These are phyloP conservation scores for Formica exsecta DNA, from an alignment of 1,140 invertebrate genomes.

Conservation along the genomic window DNA sequence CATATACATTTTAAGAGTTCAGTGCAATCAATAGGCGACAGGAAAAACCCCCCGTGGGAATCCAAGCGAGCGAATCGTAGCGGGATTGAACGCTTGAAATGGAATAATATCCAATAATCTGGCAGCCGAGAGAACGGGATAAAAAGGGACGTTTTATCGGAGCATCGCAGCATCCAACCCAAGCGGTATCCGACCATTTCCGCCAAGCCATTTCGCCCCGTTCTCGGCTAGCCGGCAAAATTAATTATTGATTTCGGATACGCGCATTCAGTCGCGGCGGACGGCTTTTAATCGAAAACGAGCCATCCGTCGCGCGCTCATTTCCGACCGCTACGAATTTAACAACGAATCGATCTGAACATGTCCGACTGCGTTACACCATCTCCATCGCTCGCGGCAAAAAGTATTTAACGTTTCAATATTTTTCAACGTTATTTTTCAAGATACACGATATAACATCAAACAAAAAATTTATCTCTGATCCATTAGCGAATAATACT, in stretches of 20 bases:
- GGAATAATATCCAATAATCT: slow-evolving; percentile 86
- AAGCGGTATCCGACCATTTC: slow-evolving; percentile 71
- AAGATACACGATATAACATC: neutral
- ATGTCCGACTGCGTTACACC: neutral
- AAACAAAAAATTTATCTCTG: neutral
- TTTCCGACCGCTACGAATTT: slow-evolving; percentile 68
- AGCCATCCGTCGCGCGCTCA: slow-evolving; percentile 73
- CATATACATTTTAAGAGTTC: slow-evolving; percentile 53
- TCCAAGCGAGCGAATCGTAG: slow-evolving; percentile 83
- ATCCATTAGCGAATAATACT: neutral
- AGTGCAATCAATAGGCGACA: slow-evolving; percentile 77
- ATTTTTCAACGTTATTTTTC: slow-evolving; percentile 24
- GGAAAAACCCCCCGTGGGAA: slow-evolving; percentile 76
- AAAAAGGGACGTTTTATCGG: slow-evolving; percentile 84
- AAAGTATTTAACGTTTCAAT: slow-evolving; percentile 4
- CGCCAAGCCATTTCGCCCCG: slow-evolving; percentile 66
- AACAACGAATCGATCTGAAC: slow-evolving; percentile 62
- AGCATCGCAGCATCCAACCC: slow-evolving; percentile 78
- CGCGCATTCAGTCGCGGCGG: slow-evolving; percentile 74
- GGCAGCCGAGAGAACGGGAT: slow-evolving; percentile 79
- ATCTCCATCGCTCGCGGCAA: slow-evolving; percentile 31
- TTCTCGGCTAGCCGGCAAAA: slow-evolving; percentile 75
- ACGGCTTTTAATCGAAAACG: slow-evolving; percentile 81
- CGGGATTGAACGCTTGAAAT: slow-evolving; percentile 85
- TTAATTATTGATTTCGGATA: slow-evolving; percentile 86